Base-by-base conservation (phyloP, 2,888 invertebrate genomes). In the Scaptodrosophila latifasciaeformis region DNA sequence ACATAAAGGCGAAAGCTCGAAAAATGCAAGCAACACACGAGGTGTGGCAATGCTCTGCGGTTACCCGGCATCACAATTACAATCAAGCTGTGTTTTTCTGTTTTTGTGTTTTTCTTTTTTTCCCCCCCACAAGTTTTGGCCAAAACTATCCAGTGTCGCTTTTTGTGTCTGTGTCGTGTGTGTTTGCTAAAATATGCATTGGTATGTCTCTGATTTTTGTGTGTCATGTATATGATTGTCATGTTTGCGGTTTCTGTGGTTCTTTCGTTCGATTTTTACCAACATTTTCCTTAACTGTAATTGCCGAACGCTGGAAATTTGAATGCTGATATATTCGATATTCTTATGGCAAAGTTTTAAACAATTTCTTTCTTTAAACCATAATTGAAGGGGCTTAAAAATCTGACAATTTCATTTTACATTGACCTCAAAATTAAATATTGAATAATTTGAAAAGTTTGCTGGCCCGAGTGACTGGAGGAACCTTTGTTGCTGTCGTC, bases 31-130 rank as follows among this genome's bases (percentile, higher is more conserved):
- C 69, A 56, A 50, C 69, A 65, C 57, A 51, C 57, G 50, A 65
- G 68, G 54, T 64, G 69, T 67, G 51, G 66, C 65, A 68, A 54
- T 65, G 69, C 50, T 50, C 35, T 66, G 65, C 43, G 69, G 65
- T 68, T 54, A 13, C 46, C 12, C n/a, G 4, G 4, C 24, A 24
- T 7, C 24, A 3, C 7, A 3, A 7, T 3, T 24, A 7, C 24
- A 24, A 17, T 17, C 37, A 37, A 13, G 34, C 15, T 34, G 13
- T 12, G 30, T 1, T 10, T 12, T 12, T 45, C 15, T 18, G 7
- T 49, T 29, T 10, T 24, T 18, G 3, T 7, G 2, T 18, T 9
- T 15, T 31, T 29, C 7, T 9, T 0, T 39, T 6, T 31, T 6
- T 4, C 9, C 17, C n/a, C n/a, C n/a, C n/a, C n/a, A n/a, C n/a